Percentiles rank a stretch among this genome's conserved stretches.
These are phyloP conservation scores for Cremastinae sp. DNA, from an alignment of 2,888 invertebrate species.

Conservation along the genomic window DNA sequence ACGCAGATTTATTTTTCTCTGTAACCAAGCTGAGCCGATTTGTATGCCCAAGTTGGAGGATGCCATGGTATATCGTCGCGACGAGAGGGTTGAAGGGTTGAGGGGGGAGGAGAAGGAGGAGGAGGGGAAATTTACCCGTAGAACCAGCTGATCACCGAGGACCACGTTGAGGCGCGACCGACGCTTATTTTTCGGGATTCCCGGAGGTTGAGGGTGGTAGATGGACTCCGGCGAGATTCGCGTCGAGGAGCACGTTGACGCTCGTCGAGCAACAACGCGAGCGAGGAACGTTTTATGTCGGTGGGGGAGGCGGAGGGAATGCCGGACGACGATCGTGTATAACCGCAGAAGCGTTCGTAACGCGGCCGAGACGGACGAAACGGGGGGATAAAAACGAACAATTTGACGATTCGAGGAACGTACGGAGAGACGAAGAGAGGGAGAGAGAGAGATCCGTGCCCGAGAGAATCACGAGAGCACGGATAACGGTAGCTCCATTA, in stretches of 20 bases:
- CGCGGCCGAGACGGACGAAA: background rate
- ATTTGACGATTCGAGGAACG: conserved; percentile 18
- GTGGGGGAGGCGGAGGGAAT: no score
- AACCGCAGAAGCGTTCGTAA: no score
- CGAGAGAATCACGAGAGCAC: conserved; percentile 59
- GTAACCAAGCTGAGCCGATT: conserved; percentile 98
- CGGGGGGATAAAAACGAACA: background rate
- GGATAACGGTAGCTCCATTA: conserved; percentile 62
- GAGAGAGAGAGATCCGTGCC: conserved; percentile 47
- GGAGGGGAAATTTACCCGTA: no score
- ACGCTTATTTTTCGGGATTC: background rate
- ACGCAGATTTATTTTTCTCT: conserved; percentile 97
- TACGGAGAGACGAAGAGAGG: conserved; percentile 4
- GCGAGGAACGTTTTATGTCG: background rate
- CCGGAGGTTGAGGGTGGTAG: no score
- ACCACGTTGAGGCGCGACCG: conserved; percentile 10
- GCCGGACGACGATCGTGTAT: no score
- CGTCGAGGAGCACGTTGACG: background rate
- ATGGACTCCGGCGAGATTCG: conserved; percentile 1
- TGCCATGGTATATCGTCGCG: conserved; percentile 84
- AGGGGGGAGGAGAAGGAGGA: no score
- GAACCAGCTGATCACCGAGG: conserved; percentile 28
- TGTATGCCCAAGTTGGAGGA: conserved; percentile 92
- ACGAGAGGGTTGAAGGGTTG: no score
- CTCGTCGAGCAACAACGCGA: no score